Evolutionary conservation across 92 coral and sea anemone genomes (phyloP).

Genomic region (Phenganax subtilis): DNA sequence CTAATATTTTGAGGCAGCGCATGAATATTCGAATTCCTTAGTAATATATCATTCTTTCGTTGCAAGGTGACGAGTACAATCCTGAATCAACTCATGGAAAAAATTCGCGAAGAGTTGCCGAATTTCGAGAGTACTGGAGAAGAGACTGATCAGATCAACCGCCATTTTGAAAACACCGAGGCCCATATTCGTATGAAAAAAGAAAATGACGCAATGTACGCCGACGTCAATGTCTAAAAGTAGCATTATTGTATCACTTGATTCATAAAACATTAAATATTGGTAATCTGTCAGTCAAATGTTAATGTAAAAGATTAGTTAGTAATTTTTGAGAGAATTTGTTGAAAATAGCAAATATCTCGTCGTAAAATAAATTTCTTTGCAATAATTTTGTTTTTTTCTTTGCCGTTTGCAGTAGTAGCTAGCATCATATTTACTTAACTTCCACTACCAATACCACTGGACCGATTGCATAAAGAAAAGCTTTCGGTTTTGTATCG

Average conservation of each 20-base stretch:
- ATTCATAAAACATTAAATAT: neutral
- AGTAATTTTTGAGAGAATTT: too few relatives aligned
- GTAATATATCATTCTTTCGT: neutral
- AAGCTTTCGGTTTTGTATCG: too few relatives aligned
- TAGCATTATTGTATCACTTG: neutral
- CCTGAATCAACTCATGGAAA: slow-evolving; percentile 85
- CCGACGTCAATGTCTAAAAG: slow-evolving; percentile 48
- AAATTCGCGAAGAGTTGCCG: slow-evolving; percentile 93
- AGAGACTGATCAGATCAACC: slow-evolving; percentile 85
- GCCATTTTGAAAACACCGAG: slow-evolving; percentile 85
- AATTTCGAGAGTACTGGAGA: slow-evolving; percentile 74
- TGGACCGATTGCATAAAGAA: too few relatives aligned
- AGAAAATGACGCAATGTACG: slow-evolving; percentile 69
- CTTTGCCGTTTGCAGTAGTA: too few relatives aligned
- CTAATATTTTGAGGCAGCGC: neutral
- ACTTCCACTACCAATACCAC: too few relatives aligned
- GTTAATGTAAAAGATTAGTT: too few relatives aligned
- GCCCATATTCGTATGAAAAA: slow-evolving; percentile 74
- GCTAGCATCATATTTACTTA: too few relatives aligned
- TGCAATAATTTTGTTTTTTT: too few relatives aligned
- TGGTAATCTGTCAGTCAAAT: too few relatives aligned
- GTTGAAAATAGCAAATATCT: too few relatives aligned
- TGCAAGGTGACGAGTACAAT: slow-evolving; percentile 85
- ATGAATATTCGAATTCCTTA: neutral
- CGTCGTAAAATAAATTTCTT: too few relatives aligned